Percentiles rank a stretch among this genome's conserved stretches.
These are phyloP conservation scores for Tragelaphus imberbis DNA, from an alignment of 2,113 vertebrate species.

Conservation along the genomic window DNA sequence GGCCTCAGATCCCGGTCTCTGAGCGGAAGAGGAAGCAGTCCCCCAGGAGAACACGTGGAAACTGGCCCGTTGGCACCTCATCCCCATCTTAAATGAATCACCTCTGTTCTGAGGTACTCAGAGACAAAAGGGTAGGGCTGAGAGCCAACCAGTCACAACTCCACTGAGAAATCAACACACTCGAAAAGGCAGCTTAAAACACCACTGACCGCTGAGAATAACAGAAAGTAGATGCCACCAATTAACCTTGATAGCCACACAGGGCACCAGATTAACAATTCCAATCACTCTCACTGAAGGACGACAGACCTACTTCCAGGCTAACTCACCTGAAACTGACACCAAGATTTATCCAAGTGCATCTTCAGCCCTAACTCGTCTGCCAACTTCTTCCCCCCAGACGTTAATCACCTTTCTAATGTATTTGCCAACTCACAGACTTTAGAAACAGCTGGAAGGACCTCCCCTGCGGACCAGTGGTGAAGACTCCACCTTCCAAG, in stretches of 20 bases:
- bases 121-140: not conserved
- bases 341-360: not conserved
- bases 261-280: not conserved
- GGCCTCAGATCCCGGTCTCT: not conserved
- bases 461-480: not conserved
- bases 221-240: not conserved
- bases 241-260: not conserved
- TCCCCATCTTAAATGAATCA: not conserved
- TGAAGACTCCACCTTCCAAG: not conserved
- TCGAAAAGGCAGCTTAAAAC: not conserved
- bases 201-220: not conserved
- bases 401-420: not conserved
- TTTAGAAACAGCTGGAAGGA: not conserved
- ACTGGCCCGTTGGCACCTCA: not conserved
- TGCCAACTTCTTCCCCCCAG: not conserved
- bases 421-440: not conserved
- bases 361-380: not conserved
- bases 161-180: not conserved
- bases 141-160: not conserved
- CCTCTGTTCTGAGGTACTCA: not conserved
- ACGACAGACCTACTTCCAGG: not conserved
- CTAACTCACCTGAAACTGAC: not conserved
- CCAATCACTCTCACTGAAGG: not conserved
- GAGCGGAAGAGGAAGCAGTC: not conserved
- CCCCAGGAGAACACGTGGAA: not conserved